Evolutionary conservation across 2,797 vertebrate species (phyloP).

Genomic region (Gallinago nigripennis): DNA sequence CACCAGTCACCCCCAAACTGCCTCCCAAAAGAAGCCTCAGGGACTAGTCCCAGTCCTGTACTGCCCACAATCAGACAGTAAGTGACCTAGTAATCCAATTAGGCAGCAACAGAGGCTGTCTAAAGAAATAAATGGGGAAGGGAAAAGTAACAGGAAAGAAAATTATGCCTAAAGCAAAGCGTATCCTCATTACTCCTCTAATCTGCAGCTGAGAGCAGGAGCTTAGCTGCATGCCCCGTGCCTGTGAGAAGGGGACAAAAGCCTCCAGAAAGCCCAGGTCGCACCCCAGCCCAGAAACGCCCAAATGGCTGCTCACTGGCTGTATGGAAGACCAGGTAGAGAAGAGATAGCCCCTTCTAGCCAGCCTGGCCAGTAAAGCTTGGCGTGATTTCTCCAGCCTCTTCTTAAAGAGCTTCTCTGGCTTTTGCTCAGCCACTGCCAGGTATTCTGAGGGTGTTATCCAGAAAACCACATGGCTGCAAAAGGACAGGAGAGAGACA

Average conservation of each 20-base stretch:
- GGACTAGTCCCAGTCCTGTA: not conserved
- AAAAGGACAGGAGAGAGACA: not conserved
- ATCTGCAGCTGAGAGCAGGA: not conserved
- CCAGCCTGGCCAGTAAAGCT: not conserved
- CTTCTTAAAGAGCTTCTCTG: not conserved
- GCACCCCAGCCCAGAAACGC: not conserved
- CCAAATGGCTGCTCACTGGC: not conserved
- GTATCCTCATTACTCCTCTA: not conserved
- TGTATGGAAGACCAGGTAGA: not conserved
- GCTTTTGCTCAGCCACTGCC: not conserved
- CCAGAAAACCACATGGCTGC: not conserved
- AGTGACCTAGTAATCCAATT: constrained; percentile 26
- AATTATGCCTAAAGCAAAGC: not conserved
- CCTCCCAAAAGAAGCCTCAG: not conserved
- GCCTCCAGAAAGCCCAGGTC: not conserved
- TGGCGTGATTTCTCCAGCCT: not conserved
- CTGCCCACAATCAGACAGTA: accelerated
- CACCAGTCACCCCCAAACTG: not conserved
- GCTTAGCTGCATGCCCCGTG: not conserved
- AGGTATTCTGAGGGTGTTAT: accelerated
- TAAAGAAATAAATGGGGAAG: not conserved
- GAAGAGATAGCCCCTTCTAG: not conserved
- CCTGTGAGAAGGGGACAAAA: not conserved
- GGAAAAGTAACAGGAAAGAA: not conserved
- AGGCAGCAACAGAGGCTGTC: not conserved